Conservation (phyloP, 2,797 vertebrate genomes). For the Prionace glauca region DNA sequence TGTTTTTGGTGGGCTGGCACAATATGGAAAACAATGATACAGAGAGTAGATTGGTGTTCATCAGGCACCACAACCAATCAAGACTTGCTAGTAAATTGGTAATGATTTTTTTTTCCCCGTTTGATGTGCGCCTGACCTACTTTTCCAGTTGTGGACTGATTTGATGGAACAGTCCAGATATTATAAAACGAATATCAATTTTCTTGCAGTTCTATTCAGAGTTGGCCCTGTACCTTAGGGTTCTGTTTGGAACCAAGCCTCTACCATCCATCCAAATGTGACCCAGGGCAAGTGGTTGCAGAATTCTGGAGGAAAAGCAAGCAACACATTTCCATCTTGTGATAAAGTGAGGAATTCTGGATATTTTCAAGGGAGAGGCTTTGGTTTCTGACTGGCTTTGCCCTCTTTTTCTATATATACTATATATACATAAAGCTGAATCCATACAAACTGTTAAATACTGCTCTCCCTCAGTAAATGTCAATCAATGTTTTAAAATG, state of each 20-base stretch:
- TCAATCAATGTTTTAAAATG: conserved; percentile 51
- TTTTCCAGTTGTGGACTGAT: neutral
- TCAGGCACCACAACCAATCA: neutral
- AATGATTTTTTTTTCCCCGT: neutral
- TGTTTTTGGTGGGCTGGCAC: neutral
- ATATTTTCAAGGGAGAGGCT: neutral
- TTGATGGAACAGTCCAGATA: neutral
- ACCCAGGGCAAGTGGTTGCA: neutral
- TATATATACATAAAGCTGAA: neutral
- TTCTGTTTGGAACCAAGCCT: neutral
- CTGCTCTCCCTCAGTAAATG: conserved; percentile 52
- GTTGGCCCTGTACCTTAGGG: neutral
- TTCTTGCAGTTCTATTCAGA: neutral
- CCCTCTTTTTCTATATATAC: neutral
- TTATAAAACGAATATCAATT: neutral
- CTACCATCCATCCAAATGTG: neutral
- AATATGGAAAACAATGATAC: neutral
- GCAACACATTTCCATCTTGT: neutral
- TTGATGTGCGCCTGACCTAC: neutral
- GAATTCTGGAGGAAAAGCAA: neutral
- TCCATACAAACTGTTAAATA: neutral
- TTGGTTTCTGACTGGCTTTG: neutral
- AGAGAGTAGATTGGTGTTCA: neutral
- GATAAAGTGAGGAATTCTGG: neutral
- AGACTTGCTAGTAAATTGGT: neutral